Evolutionary conservation across 2,888 invertebrate species (phyloP).

Genomic region (Germaria angustata): DNA sequence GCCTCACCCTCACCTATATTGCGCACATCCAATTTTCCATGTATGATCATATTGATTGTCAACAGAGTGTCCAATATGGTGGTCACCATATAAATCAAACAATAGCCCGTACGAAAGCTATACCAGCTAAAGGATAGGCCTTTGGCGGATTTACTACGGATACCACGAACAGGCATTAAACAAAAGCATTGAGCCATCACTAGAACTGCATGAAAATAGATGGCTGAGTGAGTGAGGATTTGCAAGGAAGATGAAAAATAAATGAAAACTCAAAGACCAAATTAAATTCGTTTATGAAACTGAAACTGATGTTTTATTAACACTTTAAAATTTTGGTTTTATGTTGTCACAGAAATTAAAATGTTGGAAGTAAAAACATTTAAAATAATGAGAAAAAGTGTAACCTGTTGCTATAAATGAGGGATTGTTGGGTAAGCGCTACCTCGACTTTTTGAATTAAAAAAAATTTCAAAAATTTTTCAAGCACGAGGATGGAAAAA

Average conservation of each 20-base stretch:
- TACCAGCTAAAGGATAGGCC: conserved; percentile 76
- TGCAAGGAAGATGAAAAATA: neutral
- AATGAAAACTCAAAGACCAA: neutral
- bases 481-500: no score
- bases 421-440: no score
- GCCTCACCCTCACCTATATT: conserved; percentile 75
- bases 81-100: conserved; percentile 70
- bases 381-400: no score
- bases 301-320: neutral
- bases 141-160: conserved; percentile 70
- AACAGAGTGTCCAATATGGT: conserved; percentile 72
- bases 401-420: no score
- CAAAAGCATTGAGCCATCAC: conserved; percentile 76
- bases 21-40: conserved; percentile 72
- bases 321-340: neutral
- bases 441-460: no score
- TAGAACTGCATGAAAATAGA: conserved; percentile 70
- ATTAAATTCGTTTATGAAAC: neutral
- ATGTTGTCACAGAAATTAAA: no score
- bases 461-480: no score
- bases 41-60: conserved; percentile 69
- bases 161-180: conserved; percentile 76
- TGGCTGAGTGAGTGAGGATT: no score
- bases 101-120: conserved; percentile 74
- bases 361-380: no score